Percentiles rank a stretch among this genome's conserved stretches.
phyloP scores from a whole-genome alignment of 2,113 vertebrate species.

The Hippocampus zosterae region DNA sequence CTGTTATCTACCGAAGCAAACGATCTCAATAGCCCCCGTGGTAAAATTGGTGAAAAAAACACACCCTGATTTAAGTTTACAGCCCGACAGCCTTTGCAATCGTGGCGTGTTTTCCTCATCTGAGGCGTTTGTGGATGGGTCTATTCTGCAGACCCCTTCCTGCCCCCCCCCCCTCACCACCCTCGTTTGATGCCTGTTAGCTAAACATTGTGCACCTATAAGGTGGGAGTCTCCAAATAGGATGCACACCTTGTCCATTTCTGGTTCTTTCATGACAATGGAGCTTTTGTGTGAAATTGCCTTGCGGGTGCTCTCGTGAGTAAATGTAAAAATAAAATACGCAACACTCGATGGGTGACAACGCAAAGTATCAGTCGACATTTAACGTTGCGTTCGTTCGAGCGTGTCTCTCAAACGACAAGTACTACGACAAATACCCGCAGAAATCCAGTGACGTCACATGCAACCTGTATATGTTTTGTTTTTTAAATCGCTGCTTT shows the following conservation, averaged over 20 bases:
- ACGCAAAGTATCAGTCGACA: not conserved
- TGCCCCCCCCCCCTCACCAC: not conserved
- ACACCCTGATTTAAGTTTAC: slow-evolving; percentile 69
- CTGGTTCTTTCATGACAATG: not conserved
- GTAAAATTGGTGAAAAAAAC: slow-evolving; percentile 67
- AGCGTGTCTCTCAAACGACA: not conserved
- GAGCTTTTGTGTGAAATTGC: slow-evolving; percentile 41
- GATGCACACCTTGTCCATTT: slow-evolving; percentile 15
- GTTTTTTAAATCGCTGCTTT: no score
- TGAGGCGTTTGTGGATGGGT: slow-evolving; percentile 50
- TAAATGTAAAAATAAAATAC: not conserved
- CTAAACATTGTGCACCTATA: slow-evolving; percentile 40
- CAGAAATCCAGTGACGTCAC: no score
- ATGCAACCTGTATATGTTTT: no score
- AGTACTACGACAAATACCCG: no score
- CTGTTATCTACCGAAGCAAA: slow-evolving; percentile 72
- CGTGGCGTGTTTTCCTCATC: slow-evolving; percentile 59
- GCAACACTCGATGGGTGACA: not conserved
- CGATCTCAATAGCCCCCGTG: slow-evolving; percentile 73
- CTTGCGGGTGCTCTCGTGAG: slow-evolving; percentile 34
- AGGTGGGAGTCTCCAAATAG: slow-evolving; percentile 25
- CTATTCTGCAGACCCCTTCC: slow-evolving; percentile 37
- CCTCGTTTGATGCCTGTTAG: slow-evolving; percentile 53
- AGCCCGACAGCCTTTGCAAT: slow-evolving; percentile 59
- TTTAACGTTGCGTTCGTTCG: not conserved